These are phyloP conservation scores for Ctenoplectra terminalis DNA, from an alignment of 1,140 invertebrate genomes.

Conservation along the genomic window DNA sequence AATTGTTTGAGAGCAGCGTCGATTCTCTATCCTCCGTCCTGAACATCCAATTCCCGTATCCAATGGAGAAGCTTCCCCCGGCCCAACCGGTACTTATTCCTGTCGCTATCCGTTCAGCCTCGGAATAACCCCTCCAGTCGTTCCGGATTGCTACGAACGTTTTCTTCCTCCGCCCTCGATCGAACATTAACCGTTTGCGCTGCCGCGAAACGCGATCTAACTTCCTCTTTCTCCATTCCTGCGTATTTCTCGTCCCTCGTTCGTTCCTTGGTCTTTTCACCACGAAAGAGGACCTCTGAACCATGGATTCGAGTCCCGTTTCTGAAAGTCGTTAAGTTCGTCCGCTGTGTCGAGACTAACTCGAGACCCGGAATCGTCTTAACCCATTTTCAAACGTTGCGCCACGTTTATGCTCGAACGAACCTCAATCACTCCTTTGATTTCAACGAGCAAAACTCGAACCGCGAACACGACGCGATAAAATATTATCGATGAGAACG, in stretches of 20 bases:
- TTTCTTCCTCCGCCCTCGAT: slow-evolving; percentile 43
- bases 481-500: slow-evolving; percentile 47
- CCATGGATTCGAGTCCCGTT: neutral
- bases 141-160: slow-evolving; percentile 54
- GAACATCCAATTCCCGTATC: slow-evolving; percentile 69
- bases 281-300: neutral
- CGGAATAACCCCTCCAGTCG: slow-evolving; percentile 57
- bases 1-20: slow-evolving; percentile 60
- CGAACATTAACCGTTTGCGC: slow-evolving; percentile 62
- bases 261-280: neutral
- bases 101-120: slow-evolving; percentile 62
- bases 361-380: slow-evolving; percentile 32
- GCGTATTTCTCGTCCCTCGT: neutral
- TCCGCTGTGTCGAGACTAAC: neutral
- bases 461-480: slow-evolving; percentile 26
- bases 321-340: slow-evolving; percentile 37
- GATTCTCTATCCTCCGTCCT: slow-evolving; percentile 37
- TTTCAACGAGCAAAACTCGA: neutral
- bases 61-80: slow-evolving; percentile 52
- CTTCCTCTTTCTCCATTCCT: neutral
- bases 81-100: slow-evolving; percentile 62
- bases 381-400: slow-evolving; percentile 27
- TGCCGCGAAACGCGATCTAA: slow-evolving; percentile 63
- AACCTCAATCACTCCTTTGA: neutral
- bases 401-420: slow-evolving; percentile 38